Evolutionary conservation across 1,140 invertebrate genomes (phyloP), one percentile per base, ranked within the genome.

Genomic region (Mizuhopecten yessoensis): DNA sequence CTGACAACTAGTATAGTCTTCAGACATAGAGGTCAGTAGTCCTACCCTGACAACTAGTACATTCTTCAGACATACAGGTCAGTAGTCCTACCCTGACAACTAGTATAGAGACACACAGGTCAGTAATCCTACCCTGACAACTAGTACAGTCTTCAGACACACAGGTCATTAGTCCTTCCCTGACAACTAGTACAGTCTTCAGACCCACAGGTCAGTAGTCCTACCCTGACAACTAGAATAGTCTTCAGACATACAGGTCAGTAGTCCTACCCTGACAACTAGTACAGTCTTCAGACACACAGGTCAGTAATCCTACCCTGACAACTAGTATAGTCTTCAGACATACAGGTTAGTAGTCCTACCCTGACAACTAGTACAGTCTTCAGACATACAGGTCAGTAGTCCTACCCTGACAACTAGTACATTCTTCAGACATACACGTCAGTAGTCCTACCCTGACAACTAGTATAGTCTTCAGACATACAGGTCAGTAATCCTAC

Each of bases 401-500:
- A n/a, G n/a, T n/a, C n/a, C n/a, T n/a, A n/a, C n/a, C n/a, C n/a
- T n/a, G n/a, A n/a, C n/a, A 75, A 75, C 57, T 29, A 75, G 57
- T 75, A n/a, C 57, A 75, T 5, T 75, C 90, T 7, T 42, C 92
- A 17, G 88, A 75, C 20, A 92, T 91, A 42, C 92, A 93, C 87
- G 92, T 90, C 34, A 88, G 88, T 45, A n/a, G n/a, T n/a, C n/a
- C n/a, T n/a, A n/a, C n/a, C n/a, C n/a, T n/a, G n/a, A n/a, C n/a
- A 75, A 75, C 57, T 29, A 75, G 57, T 75, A n/a, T n/a, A 75
- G n/a, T 75, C 90, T 7, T 42, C 92, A 17, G 88, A 75, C 20
- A 92, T 91, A 42, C 92, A 93, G 88, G 92, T 90, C 34, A 88
- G 88, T 45, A n/a, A n/a, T n/a, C n/a, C n/a, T n/a, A n/a, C n/a